phyloP scores from a whole-genome alignment of 2,888 invertebrate genomes.

The Anthrax anthrax region DNA sequence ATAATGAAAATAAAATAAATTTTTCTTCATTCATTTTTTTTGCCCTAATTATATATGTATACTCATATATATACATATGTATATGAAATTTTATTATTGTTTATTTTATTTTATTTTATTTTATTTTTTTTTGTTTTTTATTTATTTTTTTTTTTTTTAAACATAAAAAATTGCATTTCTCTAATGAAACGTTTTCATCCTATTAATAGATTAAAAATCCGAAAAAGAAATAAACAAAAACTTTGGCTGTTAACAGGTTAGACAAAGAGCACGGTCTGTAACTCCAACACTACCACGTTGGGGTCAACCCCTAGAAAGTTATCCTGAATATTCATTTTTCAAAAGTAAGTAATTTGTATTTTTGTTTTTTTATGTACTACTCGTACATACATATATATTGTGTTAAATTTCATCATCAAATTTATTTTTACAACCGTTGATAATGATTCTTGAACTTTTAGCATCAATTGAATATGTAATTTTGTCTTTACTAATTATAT shows the following conservation, averaged over 20 bases:
- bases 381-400: not conserved
- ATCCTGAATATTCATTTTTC: constrained; percentile 41
- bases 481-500: too few species aligned
- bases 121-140: too few species aligned
- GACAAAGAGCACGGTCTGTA: constrained; percentile 60
- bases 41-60: too few species aligned
- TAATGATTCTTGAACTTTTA: not conserved
- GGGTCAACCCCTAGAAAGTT: constrained; percentile 39
- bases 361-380: not conserved
- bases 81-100: too few species aligned
- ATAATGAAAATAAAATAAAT: too few species aligned
- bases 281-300: constrained; percentile 51
- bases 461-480: too few species aligned
- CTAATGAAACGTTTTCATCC: not conserved
- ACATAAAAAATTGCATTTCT: constrained; percentile 1
- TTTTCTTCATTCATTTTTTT: too few species aligned
- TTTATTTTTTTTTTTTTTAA: not conserved
- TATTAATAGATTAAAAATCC: constrained; percentile 31
- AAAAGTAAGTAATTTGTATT: constrained; percentile 34
- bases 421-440: not conserved
- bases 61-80: too few species aligned
- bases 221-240: constrained; percentile 31
- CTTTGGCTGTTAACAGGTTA: constrained; percentile 34
- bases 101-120: too few species aligned
- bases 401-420: not conserved